Conservation (phyloP, 2,797 vertebrate species). For the Helicolenus hilgendorfi region DNA sequence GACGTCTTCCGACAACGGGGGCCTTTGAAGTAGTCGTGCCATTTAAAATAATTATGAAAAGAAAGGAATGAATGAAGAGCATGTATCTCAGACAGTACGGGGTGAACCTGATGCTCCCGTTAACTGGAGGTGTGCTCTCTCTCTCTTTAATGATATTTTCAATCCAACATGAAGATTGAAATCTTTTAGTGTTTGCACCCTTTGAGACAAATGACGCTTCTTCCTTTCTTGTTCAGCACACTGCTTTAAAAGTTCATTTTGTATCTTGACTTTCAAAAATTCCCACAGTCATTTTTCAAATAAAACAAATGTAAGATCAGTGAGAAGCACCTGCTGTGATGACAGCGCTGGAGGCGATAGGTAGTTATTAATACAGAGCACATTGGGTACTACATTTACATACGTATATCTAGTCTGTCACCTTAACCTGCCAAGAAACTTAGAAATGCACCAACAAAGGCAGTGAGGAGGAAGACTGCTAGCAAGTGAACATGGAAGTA, state of each 20-base stretch:
- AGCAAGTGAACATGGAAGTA: background rate
- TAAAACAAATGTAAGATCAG: constrained; percentile 33
- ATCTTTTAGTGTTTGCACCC: background rate
- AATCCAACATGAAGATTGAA: constrained; percentile 3
- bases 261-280: background rate
- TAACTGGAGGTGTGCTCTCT: constrained; percentile 14
- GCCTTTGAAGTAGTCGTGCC: constrained; percentile 81
- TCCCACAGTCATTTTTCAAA: constrained; percentile 7
- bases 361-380: background rate
- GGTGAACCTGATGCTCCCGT: constrained; percentile 21
- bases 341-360: background rate
- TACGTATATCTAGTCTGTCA: background rate
- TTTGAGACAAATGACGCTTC: constrained; percentile 10
- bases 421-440: background rate
- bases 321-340: constrained; percentile 18
- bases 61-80: constrained; percentile 49
- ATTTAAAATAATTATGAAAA: constrained; percentile 86
- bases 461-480: background rate
- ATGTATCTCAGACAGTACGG: constrained; percentile 58
- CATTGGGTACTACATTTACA: background rate
- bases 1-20: constrained; percentile 54
- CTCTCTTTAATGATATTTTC: constrained; percentile 38
- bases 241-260: background rate
- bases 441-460: background rate
- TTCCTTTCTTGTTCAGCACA: background rate